Percentiles rank a stretch among this genome's conserved stretches.
phyloP scores from a whole-genome alignment of 2,888 invertebrate species.

The Synergus laeviventris region DNA sequence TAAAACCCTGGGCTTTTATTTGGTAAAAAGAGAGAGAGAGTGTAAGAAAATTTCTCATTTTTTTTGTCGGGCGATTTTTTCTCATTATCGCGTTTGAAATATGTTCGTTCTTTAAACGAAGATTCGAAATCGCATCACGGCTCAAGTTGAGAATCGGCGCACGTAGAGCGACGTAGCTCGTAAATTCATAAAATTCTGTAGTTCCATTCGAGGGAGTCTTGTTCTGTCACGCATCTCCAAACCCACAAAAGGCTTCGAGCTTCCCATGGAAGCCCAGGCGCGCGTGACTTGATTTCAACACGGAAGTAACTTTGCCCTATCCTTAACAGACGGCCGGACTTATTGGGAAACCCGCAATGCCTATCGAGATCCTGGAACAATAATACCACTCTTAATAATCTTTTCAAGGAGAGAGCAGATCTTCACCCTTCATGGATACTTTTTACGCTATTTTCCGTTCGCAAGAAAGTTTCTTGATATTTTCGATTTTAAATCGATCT shows the following conservation, averaged over 20 bases:
- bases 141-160: conserved; percentile 7
- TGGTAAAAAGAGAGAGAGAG: too few species aligned
- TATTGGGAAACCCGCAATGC: conserved; percentile 38
- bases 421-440: not conserved
- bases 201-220: conserved; percentile 33
- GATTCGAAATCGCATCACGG: conserved; percentile 30
- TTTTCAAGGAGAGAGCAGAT: conserved; percentile 25
- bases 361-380: conserved; percentile 46
- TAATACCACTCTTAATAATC: conserved; percentile 26
- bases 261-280: conserved; percentile 29
- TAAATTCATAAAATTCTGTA: conserved; percentile 40
- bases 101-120: conserved; percentile 9
- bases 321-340: conserved; percentile 18
- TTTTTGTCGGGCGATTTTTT: not conserved
- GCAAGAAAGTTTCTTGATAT: not conserved
- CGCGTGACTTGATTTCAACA: conserved; percentile 41
- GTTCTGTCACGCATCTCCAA: conserved; percentile 28
- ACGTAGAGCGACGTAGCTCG: conserved; percentile 22
- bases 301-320: conserved; percentile 7
- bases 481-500: not conserved
- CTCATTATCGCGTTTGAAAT: conserved; percentile 20
- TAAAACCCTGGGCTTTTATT: not conserved
- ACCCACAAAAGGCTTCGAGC: conserved; percentile 20
- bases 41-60: not conserved
- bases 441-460: not conserved